Conservation (phyloP, 2,113 vertebrate genomes). For the Platanista minor region DNA sequence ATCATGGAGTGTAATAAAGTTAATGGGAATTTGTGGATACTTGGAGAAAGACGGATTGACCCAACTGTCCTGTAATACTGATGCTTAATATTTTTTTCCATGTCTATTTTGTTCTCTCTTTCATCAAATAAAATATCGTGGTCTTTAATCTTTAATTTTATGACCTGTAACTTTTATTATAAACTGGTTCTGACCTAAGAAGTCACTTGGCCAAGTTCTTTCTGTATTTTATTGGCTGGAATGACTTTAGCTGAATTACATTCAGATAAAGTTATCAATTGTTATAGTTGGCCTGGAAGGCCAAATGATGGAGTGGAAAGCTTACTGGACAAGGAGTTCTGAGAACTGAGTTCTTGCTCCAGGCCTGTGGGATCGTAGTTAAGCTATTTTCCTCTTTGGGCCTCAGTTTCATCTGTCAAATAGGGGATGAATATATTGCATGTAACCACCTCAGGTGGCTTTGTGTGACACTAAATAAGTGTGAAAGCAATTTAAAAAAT, state of each 20-base stretch:
- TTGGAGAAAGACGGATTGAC: conserved; percentile 44
- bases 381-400: background rate
- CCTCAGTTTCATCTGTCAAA: background rate
- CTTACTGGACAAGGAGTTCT: background rate
- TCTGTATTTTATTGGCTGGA: conserved; percentile 30
- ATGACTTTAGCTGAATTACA: background rate
- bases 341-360: background rate
- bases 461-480: background rate
- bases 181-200: conserved; percentile 23
- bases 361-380: background rate
- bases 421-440: background rate
- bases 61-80: conserved; percentile 35
- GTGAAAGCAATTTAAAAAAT: background rate
- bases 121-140: conserved; percentile 22
- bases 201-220: background rate
- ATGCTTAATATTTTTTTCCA: conserved; percentile 26
- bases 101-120: conserved; percentile 28
- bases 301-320: background rate
- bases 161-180: conserved; percentile 30
- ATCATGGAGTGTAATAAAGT: conserved; percentile 28
- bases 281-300: background rate
- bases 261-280: conserved; percentile 46
- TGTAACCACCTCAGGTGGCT: background rate
- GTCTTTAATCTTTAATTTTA: conserved; percentile 39
- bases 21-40: conserved; percentile 25